phyloP scores from a whole-genome alignment of 2,797 vertebrate species.

The Bradypodion pumilum region DNA sequence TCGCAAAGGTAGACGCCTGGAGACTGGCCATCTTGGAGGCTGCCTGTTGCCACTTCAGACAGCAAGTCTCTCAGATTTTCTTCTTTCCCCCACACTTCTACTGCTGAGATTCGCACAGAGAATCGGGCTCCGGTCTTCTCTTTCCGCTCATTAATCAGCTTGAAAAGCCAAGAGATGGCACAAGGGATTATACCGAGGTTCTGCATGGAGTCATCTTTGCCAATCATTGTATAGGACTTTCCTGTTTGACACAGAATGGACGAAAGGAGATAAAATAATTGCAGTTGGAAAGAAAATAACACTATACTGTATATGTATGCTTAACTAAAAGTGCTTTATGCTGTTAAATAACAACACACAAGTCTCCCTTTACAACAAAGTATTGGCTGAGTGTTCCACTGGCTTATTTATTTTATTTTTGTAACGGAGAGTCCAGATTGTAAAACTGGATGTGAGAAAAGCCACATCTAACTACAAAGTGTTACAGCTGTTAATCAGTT shows the following conservation, averaged over 20 bases:
- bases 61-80: conserved; percentile 93
- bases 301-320: background rate
- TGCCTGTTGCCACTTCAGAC: conserved; percentile 86
- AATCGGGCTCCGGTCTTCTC: conserved; percentile 95
- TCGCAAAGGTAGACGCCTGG: conserved; percentile 90
- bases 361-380: conserved; percentile 32
- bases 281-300: background rate
- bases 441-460: background rate
- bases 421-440: background rate
- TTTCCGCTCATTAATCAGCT: conserved; percentile 90
- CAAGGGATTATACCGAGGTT: conserved; percentile 93
- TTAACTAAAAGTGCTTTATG: conserved; percentile 13
- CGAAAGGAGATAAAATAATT: conserved; percentile 32
- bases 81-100: conserved; percentile 94
- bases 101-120: conserved; percentile 92
- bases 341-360: background rate
- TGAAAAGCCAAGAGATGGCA: conserved; percentile 98
- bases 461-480: background rate
- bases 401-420: background rate
- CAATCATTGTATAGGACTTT: conserved; percentile 96
- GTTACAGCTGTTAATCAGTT: background rate
- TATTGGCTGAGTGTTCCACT: background rate
- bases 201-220: conserved; percentile 88
- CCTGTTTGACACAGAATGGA: conserved; percentile 75
- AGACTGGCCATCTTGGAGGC: conserved; percentile 87